These are phyloP conservation scores for Caenorhabditis parvicauda DNA, from an alignment of 2,888 invertebrate species.

Conservation along the genomic window DNA sequence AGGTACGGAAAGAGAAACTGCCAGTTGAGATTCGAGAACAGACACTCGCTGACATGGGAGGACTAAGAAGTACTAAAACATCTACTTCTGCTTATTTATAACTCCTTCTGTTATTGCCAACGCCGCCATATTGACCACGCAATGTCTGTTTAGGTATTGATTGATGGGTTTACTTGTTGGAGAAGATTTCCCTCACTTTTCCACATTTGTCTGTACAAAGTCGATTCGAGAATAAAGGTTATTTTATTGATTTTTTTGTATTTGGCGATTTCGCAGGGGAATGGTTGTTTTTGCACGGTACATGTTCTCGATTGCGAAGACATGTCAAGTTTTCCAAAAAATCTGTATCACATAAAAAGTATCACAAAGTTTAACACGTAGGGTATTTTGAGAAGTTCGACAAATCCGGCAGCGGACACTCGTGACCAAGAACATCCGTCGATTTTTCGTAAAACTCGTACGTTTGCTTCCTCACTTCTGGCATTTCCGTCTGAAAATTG, in stretches of 20 bases:
- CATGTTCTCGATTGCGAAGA: no score
- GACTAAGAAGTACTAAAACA: slow-evolving; percentile 40
- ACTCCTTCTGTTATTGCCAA: slow-evolving; percentile 1
- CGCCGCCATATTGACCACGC: no score
- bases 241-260: no score
- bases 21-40: slow-evolving; percentile 54
- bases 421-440: slow-evolving; percentile 1
- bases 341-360: not conserved
- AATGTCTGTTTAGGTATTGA: no score
- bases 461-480: slow-evolving; percentile 25
- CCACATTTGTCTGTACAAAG: slow-evolving; percentile 28
- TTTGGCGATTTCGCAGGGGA: no score
- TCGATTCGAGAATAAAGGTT: no score
- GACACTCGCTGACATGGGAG: slow-evolving; percentile 61
- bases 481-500: slow-evolving; percentile 26
- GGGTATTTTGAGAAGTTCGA: slow-evolving; percentile 14
- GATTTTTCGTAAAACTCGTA: slow-evolving; percentile 17
- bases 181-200: not conserved
- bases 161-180: not conserved
- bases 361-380: not conserved
- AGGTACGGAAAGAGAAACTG: slow-evolving; percentile 61
- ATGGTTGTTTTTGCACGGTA: no score
- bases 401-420: slow-evolving; percentile 11
- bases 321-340: no score
- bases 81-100: not conserved